Base-by-base conservation (phyloP, 2,888 invertebrate genomes). In the Dicycla oo region DNA sequence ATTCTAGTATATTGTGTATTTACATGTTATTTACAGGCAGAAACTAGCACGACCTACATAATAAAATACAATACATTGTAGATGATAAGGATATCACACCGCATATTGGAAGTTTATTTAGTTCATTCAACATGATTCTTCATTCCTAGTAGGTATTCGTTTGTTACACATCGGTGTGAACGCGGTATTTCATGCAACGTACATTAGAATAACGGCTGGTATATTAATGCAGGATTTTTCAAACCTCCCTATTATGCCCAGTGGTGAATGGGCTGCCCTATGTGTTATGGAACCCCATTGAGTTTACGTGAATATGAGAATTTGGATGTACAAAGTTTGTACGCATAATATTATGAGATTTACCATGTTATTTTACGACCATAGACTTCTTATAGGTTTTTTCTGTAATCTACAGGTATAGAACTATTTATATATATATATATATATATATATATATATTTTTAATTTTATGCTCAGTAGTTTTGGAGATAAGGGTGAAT, bases 141-240 rank as follows among this genome's bases (percentile, higher is more conserved):
- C 8, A 38, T 38, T n/a, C 2, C 3, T 7, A 20, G n/a, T 30
- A n/a, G 43, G 3, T 20, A 7, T 40, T 40, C 2, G 4, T 66
- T 34, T 57, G 40, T 13, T 69, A 69, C 70, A 34, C 30, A 1
- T 34, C 69, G 75, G 84, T 84, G 73, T 84, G 45, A 84, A n/a
- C 10, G 62, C n/a, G 23, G 67, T 38, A 56, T 57, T 58, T 38
- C 43, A 58, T 71, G 70, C 81, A 76, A 11, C 65, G 43, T 61
- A 68, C 49, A 69, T 83, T 75, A 79, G 73, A 78, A 75, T 77
- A 76, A 75, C 66, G 72, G 40, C 53, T 57, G 56, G 73, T 63
- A 57, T 74, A 70, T 78, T 80, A 75, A 78, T 68, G 75, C 73
- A 34, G 57, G 45, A 34, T 67, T 82, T 79, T 84, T 69, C 61